Conservation (phyloP, 2,888 invertebrate species). For the Linyphia triangularis region DNA sequence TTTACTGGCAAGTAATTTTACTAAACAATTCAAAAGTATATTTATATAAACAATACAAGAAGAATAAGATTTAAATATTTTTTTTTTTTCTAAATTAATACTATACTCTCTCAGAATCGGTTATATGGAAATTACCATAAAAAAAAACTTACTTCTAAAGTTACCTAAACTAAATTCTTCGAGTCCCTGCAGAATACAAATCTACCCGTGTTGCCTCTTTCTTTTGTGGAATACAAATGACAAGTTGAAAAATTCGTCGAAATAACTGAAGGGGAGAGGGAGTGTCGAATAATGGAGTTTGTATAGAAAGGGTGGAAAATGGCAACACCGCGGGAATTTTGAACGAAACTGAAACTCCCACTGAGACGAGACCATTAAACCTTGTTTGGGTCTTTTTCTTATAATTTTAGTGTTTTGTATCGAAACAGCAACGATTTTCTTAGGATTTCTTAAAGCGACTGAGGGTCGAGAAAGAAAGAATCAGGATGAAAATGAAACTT, state of each 20-base stretch:
- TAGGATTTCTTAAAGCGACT: too few relatives aligned
- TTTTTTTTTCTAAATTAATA: background rate
- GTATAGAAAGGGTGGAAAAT: constrained; percentile 45
- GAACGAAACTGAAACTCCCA: constrained; percentile 14
- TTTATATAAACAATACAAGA: background rate
- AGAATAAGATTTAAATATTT: background rate
- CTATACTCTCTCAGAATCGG: too few relatives aligned
- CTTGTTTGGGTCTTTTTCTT: too few relatives aligned
- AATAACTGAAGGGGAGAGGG: constrained; percentile 11
- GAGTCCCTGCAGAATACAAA: background rate
- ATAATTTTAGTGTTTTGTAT: too few relatives aligned
- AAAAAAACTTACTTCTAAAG: background rate
- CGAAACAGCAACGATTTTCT: too few relatives aligned
- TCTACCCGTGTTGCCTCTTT: background rate
- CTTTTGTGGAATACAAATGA: background rate
- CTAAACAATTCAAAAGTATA: background rate
- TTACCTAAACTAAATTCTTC: background rate
- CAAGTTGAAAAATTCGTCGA: background rate
- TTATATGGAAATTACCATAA: too few relatives aligned
- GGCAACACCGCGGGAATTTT: constrained; percentile 43
- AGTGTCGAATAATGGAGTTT: constrained; percentile 1
- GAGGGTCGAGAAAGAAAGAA: too few relatives aligned
- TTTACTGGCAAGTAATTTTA: too few relatives aligned
- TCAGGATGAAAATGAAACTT: too few relatives aligned
- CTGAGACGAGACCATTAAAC: constrained; percentile 24